A percentile compares a stretch with the other conserved stretches of the same genome.
phyloP scores from a whole-genome alignment of 1,140 invertebrate genomes.

The Panagrolaimus sp. region DNA sequence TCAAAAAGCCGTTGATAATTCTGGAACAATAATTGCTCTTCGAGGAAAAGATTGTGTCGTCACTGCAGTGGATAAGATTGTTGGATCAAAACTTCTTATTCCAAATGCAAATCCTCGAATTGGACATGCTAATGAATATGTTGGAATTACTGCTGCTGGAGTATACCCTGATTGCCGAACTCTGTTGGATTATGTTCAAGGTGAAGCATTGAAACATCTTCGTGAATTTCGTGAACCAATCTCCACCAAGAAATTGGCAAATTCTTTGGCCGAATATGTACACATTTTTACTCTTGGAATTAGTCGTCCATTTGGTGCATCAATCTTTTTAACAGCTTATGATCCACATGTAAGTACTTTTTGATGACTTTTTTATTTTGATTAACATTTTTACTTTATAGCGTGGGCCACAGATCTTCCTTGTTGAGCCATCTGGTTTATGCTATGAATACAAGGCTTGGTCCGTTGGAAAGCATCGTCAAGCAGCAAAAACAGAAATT shows the following conservation, averaged over 20 bases:
- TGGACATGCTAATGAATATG: slow-evolving; percentile 85
- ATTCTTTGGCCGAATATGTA: slow-evolving; percentile 55
- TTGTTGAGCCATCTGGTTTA: slow-evolving; percentile 92
- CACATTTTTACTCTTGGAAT: slow-evolving; percentile 58
- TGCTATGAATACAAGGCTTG: slow-evolving; percentile 91
- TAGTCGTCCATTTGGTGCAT: slow-evolving; percentile 49
- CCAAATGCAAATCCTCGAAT: slow-evolving; percentile 80
- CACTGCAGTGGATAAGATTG: slow-evolving; percentile 92
- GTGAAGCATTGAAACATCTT: slow-evolving; percentile 50
- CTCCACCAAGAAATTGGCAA: slow-evolving; percentile 46
- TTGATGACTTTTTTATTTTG: slow-evolving; percentile 68
- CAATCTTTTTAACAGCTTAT: slow-evolving; percentile 49
- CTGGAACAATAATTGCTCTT: slow-evolving; percentile 88
- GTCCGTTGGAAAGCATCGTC: slow-evolving; percentile 94
- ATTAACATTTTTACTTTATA: slow-evolving; percentile 74
- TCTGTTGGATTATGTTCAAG: slow-evolving; percentile 49
- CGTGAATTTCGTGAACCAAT: slow-evolving; percentile 50
- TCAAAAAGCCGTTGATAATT: slow-evolving; percentile 96
- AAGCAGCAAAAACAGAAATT: slow-evolving; percentile 97
- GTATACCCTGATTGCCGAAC: slow-evolving; percentile 51
- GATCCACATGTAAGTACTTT: slow-evolving; percentile 68
- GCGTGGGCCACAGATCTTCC: slow-evolving; percentile 80
- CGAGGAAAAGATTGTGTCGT: slow-evolving; percentile 92
- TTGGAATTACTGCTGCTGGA: slow-evolving; percentile 69
- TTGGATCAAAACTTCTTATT: slow-evolving; percentile 91